A percentile compares a stretch with the other conserved stretches of the same genome.
These are phyloP conservation scores for Microplitis demolitor DNA, from an alignment of 1,140 invertebrate species.

Conservation along the genomic window DNA sequence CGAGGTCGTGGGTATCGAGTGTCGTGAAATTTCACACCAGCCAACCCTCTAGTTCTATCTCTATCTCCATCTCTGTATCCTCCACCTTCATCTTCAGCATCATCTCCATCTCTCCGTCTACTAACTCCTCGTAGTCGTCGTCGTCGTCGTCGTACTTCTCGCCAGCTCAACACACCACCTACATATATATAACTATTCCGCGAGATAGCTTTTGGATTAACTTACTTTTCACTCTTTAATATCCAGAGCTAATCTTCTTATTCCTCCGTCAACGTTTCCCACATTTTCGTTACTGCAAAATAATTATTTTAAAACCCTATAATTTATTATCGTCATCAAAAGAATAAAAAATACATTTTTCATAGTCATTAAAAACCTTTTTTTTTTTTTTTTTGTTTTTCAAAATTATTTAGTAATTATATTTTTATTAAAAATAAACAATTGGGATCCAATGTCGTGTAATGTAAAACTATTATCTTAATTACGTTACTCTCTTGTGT, in stretches of 20 bases:
- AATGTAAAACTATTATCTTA: not conserved
- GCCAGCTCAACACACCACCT: not conserved
- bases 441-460: not conserved
- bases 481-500: not conserved
- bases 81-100: not conserved
- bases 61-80: no score
- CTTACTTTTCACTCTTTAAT: not conserved
- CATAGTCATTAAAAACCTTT: not conserved
- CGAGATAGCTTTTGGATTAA: slow-evolving; percentile 9
- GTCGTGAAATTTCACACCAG: slow-evolving; percentile 36
- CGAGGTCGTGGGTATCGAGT: slow-evolving; percentile 28
- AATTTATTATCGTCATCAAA: not conserved
- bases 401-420: not conserved
- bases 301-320: not conserved
- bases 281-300: not conserved
- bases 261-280: not conserved
- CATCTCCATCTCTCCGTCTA: slow-evolving; percentile 4
- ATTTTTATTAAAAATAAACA: not conserved
- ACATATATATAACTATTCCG: not conserved
- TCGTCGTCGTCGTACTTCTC: no score
- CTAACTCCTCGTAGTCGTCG: no score
- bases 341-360: not conserved
- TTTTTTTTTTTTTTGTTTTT: no score
- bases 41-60: slow-evolving; percentile 1
- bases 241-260: not conserved